Percentiles rank a stretch among this genome's conserved stretches.
phyloP scores from a whole-genome alignment of 2,797 vertebrate genomes.

The Thalassophryne amazonica region DNA sequence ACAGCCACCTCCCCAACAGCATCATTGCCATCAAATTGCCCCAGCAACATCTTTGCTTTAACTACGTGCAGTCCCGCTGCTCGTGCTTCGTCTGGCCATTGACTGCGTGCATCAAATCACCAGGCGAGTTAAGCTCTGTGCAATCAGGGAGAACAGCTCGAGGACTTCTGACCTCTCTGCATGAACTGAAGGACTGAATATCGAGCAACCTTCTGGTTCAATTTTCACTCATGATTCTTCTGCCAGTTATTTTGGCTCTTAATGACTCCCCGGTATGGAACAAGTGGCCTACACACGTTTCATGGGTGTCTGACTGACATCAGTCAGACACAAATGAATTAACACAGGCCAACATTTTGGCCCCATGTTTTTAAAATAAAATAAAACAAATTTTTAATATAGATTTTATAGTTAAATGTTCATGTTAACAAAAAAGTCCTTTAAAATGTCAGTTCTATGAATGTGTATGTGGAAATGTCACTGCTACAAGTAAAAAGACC shows the following conservation, averaged over 20 bases:
- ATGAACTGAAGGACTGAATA: conserved; percentile 48
- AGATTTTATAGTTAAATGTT: too few species aligned
- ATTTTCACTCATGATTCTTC: conserved; percentile 69
- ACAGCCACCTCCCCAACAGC: conserved; percentile 21
- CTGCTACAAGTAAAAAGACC: too few species aligned
- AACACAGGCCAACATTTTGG: too few species aligned
- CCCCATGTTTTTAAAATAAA: too few species aligned
- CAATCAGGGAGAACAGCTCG: conserved; percentile 56
- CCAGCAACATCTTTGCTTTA: conserved; percentile 67
- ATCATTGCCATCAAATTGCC: conserved; percentile 45
- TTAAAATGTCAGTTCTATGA: too few species aligned
- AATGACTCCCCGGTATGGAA: conserved; percentile 41
- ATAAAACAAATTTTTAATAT: too few species aligned
- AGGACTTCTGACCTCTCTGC: conserved; percentile 49
- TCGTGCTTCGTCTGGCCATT: conserved; percentile 48
- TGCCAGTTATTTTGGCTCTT: conserved; percentile 51
- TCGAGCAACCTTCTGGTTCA: conserved; percentile 61
- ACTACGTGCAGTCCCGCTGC: conserved; percentile 51
- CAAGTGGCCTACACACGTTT: too few species aligned
- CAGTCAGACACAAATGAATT: too few species aligned
- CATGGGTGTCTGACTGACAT: too few species aligned
- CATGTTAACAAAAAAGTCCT: too few species aligned
- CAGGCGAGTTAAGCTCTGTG: conserved; percentile 40
- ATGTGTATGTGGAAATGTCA: too few species aligned
- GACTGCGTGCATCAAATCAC: conserved; percentile 57